Conservation (phyloP, 2,888 invertebrate species). For the Platycheirus albimanus region DNA sequence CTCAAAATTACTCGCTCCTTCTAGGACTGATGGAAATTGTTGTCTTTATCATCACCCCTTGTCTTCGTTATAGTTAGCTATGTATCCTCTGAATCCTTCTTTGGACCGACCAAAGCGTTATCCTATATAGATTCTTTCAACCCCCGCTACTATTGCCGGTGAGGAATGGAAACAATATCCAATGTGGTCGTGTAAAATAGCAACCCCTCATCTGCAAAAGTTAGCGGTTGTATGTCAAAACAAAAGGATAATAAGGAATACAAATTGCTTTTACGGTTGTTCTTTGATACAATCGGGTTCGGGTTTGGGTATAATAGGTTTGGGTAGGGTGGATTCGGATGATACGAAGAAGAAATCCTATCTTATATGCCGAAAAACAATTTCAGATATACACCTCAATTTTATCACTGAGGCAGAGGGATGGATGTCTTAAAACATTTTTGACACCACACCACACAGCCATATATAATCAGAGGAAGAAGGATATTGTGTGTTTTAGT, state of each 20-base stretch:
- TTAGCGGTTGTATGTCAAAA: slow-evolving; percentile 82
- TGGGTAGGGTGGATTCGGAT: background rate
- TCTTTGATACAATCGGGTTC: slow-evolving; percentile 70
- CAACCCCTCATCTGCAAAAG: slow-evolving; percentile 77
- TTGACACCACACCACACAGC: slow-evolving; percentile 1
- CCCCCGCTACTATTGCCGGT: slow-evolving; percentile 3
- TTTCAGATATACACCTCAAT: slow-evolving; percentile 52
- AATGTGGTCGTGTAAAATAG: slow-evolving; percentile 61
- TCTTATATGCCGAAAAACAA: slow-evolving; percentile 62
- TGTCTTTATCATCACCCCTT: slow-evolving; percentile 64
- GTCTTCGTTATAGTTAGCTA: background rate
- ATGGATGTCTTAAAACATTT: slow-evolving; percentile 17
- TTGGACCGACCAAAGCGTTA: slow-evolving; percentile 44
- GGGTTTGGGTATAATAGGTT: slow-evolving; percentile 12
- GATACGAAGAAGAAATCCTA: slow-evolving; percentile 54
- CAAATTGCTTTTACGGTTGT: slow-evolving; percentile 72
- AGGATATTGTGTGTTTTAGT: slow-evolving; percentile 23
- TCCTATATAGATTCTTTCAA: slow-evolving; percentile 56
- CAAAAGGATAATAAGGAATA: slow-evolving; percentile 78
- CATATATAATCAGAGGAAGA: too few species aligned
- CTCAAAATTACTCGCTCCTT: slow-evolving; percentile 74
- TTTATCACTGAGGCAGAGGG: slow-evolving; percentile 13
- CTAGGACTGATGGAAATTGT: slow-evolving; percentile 59
- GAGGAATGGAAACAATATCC: slow-evolving; percentile 39
- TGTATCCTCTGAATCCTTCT: slow-evolving; percentile 24